These are phyloP conservation scores for Corythoichthys haematopterus DNA, from an alignment of 2,113 vertebrate species.

Conservation along the genomic window DNA sequence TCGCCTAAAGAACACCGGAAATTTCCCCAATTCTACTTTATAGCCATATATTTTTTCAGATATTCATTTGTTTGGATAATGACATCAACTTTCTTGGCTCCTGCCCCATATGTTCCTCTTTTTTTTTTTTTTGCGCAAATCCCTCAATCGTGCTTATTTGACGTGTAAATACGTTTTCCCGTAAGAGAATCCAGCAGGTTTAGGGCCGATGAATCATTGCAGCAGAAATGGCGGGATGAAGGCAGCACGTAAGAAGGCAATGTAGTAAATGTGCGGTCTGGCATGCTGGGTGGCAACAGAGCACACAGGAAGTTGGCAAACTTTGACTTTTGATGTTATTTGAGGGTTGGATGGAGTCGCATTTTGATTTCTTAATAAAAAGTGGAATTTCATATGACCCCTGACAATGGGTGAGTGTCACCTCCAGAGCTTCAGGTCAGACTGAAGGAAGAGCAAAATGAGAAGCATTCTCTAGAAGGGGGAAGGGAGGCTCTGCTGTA, in stretches of 20 bases:
- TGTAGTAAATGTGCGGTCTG: constrained; percentile 25
- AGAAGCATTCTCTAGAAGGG: constrained; percentile 47
- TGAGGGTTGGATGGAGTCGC: not conserved
- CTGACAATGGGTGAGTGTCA: constrained; percentile 38
- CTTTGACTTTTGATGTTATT: not conserved
- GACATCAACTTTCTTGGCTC: constrained; percentile 14
- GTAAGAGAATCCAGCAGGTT: constrained; percentile 7
- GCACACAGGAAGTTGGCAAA: constrained; percentile 44
- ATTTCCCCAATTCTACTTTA: constrained; percentile 39
- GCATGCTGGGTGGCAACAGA: constrained; percentile 34
- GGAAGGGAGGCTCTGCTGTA: constrained; percentile 45
- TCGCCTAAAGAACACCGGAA: constrained; percentile 19
- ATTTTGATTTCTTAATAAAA: not conserved
- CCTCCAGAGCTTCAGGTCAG: constrained; percentile 28
- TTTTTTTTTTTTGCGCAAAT: constrained; percentile 17
- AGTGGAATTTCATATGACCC: not conserved
- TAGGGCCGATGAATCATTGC: constrained; percentile 21
- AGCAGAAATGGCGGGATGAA: constrained; percentile 23
- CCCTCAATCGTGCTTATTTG: constrained; percentile 9
- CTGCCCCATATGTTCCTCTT: constrained; percentile 14
- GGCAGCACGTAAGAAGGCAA: constrained; percentile 24
- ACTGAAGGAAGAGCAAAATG: constrained; percentile 43
- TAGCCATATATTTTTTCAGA: constrained; percentile 31
- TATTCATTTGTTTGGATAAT: constrained; percentile 24
- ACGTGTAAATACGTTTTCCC: constrained; percentile 3